A percentile compares a stretch with the other conserved stretches of the same genome.
phyloP scores from a whole-genome alignment of 1,140 invertebrate species.

The Drosophila pseudoananassae region DNA sequence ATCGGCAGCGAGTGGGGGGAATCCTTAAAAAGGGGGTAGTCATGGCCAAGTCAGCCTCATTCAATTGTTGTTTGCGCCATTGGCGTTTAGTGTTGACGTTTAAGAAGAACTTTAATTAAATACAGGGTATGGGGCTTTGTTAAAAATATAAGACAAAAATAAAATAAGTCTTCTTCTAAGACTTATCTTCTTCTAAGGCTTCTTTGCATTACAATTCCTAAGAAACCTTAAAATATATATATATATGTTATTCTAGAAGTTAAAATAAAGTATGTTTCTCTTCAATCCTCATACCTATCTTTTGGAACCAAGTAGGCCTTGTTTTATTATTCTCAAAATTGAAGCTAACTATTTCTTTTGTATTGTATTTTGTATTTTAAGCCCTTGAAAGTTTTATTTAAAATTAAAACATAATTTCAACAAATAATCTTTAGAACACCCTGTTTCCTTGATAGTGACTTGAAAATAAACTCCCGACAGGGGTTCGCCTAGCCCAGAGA shows the following conservation, averaged over 20 bases:
- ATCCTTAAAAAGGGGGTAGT: conserved; percentile 8
- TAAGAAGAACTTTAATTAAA: conserved; percentile 48
- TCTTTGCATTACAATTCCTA: not conserved
- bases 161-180: too few relatives aligned
- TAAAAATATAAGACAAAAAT: too few relatives aligned
- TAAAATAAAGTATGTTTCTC: too few relatives aligned
- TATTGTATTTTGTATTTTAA: too few relatives aligned
- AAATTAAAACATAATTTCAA: not conserved
- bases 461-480: conserved; percentile 30
- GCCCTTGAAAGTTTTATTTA: too few relatives aligned
- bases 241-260: too few relatives aligned
- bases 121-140: conserved; percentile 49
- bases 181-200: too few relatives aligned
- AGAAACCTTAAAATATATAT: not conserved
- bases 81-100: conserved; percentile 57
- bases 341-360: too few relatives aligned
- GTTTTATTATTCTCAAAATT: too few relatives aligned
- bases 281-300: too few relatives aligned
- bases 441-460: conserved; percentile 9
- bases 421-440: conserved; percentile 10
- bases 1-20: not conserved
- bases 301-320: not conserved
- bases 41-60: conserved; percentile 40
- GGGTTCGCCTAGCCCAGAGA: conserved; percentile 15
- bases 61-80: conserved; percentile 70